Base-by-base conservation (phyloP, 2,888 invertebrate genomes). In the Eurytoma adleriae region DNA sequence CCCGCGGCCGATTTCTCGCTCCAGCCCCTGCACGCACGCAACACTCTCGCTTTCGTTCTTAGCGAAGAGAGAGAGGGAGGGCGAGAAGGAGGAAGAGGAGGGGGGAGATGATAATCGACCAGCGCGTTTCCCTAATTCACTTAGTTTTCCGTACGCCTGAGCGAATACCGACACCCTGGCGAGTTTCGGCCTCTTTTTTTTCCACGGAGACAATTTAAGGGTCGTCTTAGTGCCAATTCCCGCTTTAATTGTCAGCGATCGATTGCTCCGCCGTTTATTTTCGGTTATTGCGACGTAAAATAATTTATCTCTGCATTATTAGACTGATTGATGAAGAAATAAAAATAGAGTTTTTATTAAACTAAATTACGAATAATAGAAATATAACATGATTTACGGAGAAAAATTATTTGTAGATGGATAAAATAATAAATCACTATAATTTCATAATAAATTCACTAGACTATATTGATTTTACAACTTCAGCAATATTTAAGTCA, bases 41-140 rank as follows among this genome's bases (percentile, higher is more conserved):
- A 73, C 61, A 69, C 76, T 76, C 69, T 76, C 69, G 40, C 69
- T 76, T 76, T 72, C 30, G 27, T 20, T 18, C 59, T 18, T 50
- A 2, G 14, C 18, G 7, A n/a, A n/a, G n/a, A n/a, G n/a, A n/a
- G n/a, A 18, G 4, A 7, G 14, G 27, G 14, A 27, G 62, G 3
- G 24, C 2, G 14, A 62, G 14, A 30, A 40, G 7, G 24, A 14
- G 2, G 64, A 12, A 18, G 0, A 48, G 14, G 68, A 1, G 1
- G 20, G 52, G 4, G 20, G 5, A 66, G 48, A 57, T 16, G 27
- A 62, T 59, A 67, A 59, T 75, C 59, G 59, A 67, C 52, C 52
- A n/a, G 27, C 64, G 54, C 40, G 18, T 61, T 52, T 52, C 48
- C 50, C 50, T 79, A 69, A 74, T 79, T 73, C 52, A 71, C 71